phyloP scores from a whole-genome alignment of 1,140 invertebrate genomes.

The Nasonia giraulti region DNA sequence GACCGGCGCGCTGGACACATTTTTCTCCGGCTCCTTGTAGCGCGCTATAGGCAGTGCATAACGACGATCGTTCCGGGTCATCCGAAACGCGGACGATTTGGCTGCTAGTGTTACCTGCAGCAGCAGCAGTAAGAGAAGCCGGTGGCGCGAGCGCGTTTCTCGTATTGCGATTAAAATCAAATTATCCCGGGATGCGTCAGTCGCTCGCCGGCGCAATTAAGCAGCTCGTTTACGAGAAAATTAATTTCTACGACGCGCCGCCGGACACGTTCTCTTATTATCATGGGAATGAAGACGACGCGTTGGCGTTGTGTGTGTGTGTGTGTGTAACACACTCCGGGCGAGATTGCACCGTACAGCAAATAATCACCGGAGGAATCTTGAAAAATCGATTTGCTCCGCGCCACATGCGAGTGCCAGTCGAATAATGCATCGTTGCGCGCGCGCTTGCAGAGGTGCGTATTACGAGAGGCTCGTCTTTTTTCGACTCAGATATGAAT shows the following conservation, averaged over 20 bases:
- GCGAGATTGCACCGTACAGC: neutral
- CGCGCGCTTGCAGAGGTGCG: neutral
- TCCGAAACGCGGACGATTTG: neutral
- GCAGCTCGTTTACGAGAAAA: constrained; percentile 35
- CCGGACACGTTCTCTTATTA: constrained; percentile 4
- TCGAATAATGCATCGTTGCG: constrained; percentile 17
- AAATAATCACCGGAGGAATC: constrained; percentile 25
- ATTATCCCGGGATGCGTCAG: constrained; percentile 14
- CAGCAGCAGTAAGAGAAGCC: no score
- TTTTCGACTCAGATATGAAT: constrained; percentile 2
- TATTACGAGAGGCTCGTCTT: constrained; percentile 5
- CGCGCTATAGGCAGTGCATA: no score
- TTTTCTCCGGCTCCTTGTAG: neutral
- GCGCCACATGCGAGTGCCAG: neutral
- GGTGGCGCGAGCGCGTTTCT: constrained; percentile 5
- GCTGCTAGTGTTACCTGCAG: constrained; percentile 10
- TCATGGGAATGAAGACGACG: constrained; percentile 36
- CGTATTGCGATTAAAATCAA: constrained; percentile 28
- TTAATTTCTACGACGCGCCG: constrained; percentile 29
- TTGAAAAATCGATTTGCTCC: constrained; percentile 42
- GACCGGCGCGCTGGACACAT: neutral
- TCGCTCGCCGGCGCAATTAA: constrained; percentile 28
- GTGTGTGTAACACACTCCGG: neutral
- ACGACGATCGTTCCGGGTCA: neutral
- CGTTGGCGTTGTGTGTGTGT: neutral